These are phyloP conservation scores for Schizopygopsis malacanthus DNA, from an alignment of 2,797 vertebrate genomes.

Conservation along the genomic window DNA sequence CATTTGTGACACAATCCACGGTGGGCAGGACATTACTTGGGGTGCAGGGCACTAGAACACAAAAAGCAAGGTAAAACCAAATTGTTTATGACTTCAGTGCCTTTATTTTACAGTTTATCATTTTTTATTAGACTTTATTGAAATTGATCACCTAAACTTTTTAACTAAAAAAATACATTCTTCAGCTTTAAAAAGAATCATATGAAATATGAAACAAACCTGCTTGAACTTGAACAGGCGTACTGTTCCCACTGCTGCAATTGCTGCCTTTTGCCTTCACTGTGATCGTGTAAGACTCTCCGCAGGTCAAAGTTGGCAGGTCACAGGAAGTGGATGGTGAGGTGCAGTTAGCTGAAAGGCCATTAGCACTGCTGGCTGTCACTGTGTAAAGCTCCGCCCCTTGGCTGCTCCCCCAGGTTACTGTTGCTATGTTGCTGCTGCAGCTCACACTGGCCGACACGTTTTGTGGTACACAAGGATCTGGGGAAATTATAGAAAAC, in stretches of 20 bases:
- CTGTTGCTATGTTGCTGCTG: conserved; percentile 37
- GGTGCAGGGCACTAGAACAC: conserved; percentile 37
- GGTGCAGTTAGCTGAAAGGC: conserved; percentile 39
- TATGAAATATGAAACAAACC: conserved; percentile 17
- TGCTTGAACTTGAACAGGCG: conserved; percentile 51
- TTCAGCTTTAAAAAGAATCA: not conserved
- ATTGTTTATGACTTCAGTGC: not conserved
- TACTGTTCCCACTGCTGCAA: conserved; percentile 50
- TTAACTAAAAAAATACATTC: not conserved
- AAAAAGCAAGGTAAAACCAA: not conserved
- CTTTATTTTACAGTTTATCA: not conserved
- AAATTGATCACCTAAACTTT: not conserved
- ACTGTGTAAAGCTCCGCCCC: conserved; percentile 49
- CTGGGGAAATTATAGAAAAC: conserved; percentile 34
- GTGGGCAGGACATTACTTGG: conserved; percentile 43
- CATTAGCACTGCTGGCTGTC: conserved; percentile 50
- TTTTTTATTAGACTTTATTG: not conserved
- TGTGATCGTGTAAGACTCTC: conserved; percentile 42
- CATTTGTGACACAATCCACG: conserved; percentile 45
- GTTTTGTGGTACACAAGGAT: conserved; percentile 54
- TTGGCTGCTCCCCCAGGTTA: conserved; percentile 51
- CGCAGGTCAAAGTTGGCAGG: conserved; percentile 52
- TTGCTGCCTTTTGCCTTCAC: conserved; percentile 39
- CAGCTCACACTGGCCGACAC: conserved; percentile 49
- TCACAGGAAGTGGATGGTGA: conserved; percentile 46